A percentile compares a stretch with the other conserved stretches of the same genome.
Evolutionary conservation across 1,140 invertebrate genomes (phyloP).

Genomic region (Heliconius hermathena): DNA sequence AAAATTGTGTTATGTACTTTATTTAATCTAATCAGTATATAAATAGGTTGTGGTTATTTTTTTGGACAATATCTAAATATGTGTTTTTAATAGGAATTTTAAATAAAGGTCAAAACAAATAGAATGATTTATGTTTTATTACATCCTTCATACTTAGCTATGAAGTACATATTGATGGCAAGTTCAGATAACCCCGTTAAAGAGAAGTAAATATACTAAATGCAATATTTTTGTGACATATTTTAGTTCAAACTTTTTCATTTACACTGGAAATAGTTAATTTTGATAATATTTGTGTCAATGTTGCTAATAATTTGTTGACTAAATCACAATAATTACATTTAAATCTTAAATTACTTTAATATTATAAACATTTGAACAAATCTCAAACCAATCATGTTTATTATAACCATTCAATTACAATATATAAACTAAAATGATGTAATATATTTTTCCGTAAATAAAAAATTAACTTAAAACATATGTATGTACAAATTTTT

Average conservation of each 20-base stretch:
- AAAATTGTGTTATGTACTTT: neutral
- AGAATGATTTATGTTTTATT: neutral
- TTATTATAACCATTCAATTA: neutral
- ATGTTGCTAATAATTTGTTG: neutral
- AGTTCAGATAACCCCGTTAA: slow-evolving; percentile 47
- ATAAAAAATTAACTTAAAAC: slow-evolving; percentile 14
- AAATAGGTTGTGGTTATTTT: neutral
- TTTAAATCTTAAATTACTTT: neutral
- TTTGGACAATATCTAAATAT: neutral
- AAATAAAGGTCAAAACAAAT: neutral
- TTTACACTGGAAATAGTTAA: neutral
- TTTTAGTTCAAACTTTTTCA: slow-evolving; percentile 5
- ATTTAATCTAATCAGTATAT: neutral
- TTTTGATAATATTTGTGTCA: neutral
- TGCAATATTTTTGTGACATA: slow-evolving; percentile 47
- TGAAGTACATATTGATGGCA: slow-evolving; percentile 65
- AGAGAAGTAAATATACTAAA: slow-evolving; percentile 48
- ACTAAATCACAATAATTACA: neutral
- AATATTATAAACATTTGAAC: neutral
- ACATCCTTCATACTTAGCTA: slow-evolving; percentile 51
- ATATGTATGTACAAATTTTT: slow-evolving; percentile 22
- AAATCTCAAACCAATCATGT: neutral
- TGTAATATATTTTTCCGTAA: neutral
- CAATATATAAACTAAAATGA: neutral
- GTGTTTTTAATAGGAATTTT: neutral